These are phyloP conservation scores for Drosophila auraria DNA, from an alignment of 1,140 invertebrate species.

Conservation along the genomic window DNA sequence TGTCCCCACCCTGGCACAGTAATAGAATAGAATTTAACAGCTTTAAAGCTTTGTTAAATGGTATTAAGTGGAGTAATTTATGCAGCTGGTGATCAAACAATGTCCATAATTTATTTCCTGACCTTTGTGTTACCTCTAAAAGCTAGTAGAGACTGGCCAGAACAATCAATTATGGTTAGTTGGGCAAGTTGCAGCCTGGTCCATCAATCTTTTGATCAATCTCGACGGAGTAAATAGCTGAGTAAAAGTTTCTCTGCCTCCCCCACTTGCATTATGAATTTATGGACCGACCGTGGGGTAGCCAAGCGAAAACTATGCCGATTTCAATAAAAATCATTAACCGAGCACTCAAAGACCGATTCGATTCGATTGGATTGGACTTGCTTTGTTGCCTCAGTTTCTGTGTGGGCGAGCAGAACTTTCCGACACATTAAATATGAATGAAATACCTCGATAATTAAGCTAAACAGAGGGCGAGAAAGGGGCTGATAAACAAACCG, in stretches of 20 bases:
- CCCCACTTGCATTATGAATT: constrained; percentile 49
- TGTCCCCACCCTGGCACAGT: constrained; percentile 17
- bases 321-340: constrained; percentile 68
- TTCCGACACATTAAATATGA: constrained; percentile 67
- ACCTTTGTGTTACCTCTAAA: not conserved
- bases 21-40: not conserved
- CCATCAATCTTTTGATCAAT: constrained; percentile 58
- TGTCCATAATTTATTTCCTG: not conserved
- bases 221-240: constrained; percentile 17
- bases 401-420: constrained; percentile 40
- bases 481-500: constrained; percentile 45
- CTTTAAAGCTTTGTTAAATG: constrained; percentile 10
- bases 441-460: constrained; percentile 55
- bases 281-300: constrained; percentile 27
- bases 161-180: constrained; percentile 37
- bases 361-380: constrained; percentile 19
- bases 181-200: constrained; percentile 14
- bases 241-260: constrained; percentile 30
- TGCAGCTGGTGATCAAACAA: too few relatives aligned
- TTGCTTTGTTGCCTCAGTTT: constrained; percentile 2
- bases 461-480: constrained; percentile 17
- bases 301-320: constrained; percentile 35
- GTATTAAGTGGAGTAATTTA: not conserved
- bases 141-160: not conserved
- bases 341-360: constrained; percentile 34